Evolutionary conservation across 2,888 invertebrate genomes (phyloP).

Genomic region (Stenodera caucasica): DNA sequence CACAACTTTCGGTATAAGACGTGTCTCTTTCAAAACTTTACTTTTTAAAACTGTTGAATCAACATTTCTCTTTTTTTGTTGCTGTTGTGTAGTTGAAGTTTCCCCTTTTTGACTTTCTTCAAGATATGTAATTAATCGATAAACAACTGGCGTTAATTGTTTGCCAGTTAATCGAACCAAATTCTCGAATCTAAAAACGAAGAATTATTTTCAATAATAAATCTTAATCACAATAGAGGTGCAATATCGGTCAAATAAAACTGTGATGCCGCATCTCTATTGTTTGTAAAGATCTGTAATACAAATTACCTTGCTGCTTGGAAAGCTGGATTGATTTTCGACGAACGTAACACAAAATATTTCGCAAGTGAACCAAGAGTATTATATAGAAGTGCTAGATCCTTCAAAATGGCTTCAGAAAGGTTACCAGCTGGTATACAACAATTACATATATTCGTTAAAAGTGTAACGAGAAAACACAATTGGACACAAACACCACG

Average conservation of each 20-base stretch:
- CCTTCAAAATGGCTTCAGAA: conserved; percentile 61
- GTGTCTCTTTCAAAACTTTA: conserved; percentile 64
- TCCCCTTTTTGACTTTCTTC: conserved; percentile 58
- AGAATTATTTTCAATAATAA: conserved; percentile 1
- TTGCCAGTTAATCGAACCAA: conserved; percentile 64
- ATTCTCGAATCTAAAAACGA: conserved; percentile 57
- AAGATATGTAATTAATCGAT: conserved; percentile 62
- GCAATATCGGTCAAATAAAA: too few relatives aligned
- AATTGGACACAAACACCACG: conserved; percentile 63
- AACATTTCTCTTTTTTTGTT: conserved; percentile 44
- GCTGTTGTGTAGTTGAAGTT: conserved; percentile 35
- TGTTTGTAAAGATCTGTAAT: neutral
- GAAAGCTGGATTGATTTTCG: conserved; percentile 56
- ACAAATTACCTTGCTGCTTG: conserved; percentile 57
- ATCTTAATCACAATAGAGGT: neutral
- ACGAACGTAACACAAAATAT: conserved; percentile 61
- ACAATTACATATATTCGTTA: conserved; percentile 59
- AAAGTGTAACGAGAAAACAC: conserved; percentile 59
- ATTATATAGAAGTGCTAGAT: conserved; percentile 60
- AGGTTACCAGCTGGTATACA: conserved; percentile 59
- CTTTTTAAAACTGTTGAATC: conserved; percentile 51
- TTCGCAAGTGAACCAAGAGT: conserved; percentile 62
- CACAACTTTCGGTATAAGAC: conserved; percentile 66
- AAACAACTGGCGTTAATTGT: conserved; percentile 60
- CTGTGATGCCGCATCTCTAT: too few relatives aligned